Percentiles rank a stretch among this genome's conserved stretches.
These are phyloP conservation scores for Tridacna crocea DNA, from an alignment of 2,888 invertebrate species.

Conservation along the genomic window DNA sequence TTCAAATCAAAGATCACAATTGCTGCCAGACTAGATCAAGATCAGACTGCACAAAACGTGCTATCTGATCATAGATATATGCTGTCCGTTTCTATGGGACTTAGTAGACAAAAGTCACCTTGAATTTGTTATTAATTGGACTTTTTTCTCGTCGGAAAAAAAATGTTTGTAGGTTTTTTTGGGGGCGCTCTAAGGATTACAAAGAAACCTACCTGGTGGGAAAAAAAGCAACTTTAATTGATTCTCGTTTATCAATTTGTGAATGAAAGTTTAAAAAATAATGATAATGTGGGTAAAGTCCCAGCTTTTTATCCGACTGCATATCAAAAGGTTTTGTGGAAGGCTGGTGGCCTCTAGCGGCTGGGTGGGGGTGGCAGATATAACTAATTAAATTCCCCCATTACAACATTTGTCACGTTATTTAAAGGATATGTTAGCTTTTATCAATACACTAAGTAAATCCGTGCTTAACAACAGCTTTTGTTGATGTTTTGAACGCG, in stretches of 20 bases:
- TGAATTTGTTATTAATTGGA: too few species aligned
- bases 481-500: not conserved
- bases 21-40: too few species aligned
- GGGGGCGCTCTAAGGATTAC: too few species aligned
- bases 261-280: slow-evolving; percentile 8
- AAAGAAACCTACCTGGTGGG: too few species aligned
- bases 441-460: slow-evolving; percentile 5
- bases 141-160: too few species aligned
- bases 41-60: too few species aligned
- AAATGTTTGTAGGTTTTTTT: too few species aligned
- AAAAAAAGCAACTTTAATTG: slow-evolving; percentile 1
- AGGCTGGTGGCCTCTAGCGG: not conserved
- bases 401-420: slow-evolving; percentile 3
- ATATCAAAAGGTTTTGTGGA: not conserved
- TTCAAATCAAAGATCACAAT: too few species aligned
- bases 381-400: slow-evolving; percentile 2
- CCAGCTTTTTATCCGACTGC: not conserved
- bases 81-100: too few species aligned
- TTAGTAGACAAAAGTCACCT: too few species aligned
- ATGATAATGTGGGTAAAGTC: not conserved
- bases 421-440: not conserved
- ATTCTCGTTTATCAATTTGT: slow-evolving; percentile 15
- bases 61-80: too few species aligned
- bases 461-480: slow-evolving; percentile 6
- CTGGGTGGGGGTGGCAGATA: not conserved